These are phyloP conservation scores for Acleris literana DNA, from an alignment of 2,888 invertebrate species.

Conservation along the genomic window DNA sequence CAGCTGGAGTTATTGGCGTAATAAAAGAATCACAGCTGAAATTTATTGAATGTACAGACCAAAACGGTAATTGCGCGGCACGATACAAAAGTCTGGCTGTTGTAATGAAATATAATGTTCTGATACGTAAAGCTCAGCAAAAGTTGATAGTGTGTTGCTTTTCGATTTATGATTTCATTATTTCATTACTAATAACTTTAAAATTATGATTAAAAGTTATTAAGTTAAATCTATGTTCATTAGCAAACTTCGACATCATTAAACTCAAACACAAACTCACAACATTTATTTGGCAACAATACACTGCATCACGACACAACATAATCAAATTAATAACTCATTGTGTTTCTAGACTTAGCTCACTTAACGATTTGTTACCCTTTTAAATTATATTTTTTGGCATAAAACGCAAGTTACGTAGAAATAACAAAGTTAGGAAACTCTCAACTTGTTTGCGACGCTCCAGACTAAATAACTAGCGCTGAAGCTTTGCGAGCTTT, in stretches of 20 bases:
- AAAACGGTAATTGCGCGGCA: neutral
- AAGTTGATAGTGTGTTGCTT: neutral
- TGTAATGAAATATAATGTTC: slow-evolving; percentile 16
- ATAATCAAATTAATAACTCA: no score
- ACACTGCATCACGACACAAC: no score
- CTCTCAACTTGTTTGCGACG: slow-evolving; percentile 27
- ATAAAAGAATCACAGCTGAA: neutral
- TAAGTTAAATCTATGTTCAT: no score
- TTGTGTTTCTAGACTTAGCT: no score
- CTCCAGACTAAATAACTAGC: slow-evolving; percentile 24
- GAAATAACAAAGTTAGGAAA: slow-evolving; percentile 41
- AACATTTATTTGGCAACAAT: no score
- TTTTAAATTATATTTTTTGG: slow-evolving; percentile 33
- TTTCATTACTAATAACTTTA: neutral
- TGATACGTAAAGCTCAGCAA: neutral
- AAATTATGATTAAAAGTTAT: neutral
- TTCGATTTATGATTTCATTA: neutral
- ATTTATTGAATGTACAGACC: slow-evolving; percentile 9
- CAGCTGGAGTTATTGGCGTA: slow-evolving; percentile 4
- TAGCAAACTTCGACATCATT: no score
- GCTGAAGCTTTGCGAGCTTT: slow-evolving; percentile 4
- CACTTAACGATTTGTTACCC: no score
- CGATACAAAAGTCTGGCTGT: neutral
- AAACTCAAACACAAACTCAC: no score
- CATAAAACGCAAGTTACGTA: slow-evolving; percentile 47